Base-by-base conservation (phyloP, 2,888 invertebrate genomes). In the Drosophila seclusa region DNA sequence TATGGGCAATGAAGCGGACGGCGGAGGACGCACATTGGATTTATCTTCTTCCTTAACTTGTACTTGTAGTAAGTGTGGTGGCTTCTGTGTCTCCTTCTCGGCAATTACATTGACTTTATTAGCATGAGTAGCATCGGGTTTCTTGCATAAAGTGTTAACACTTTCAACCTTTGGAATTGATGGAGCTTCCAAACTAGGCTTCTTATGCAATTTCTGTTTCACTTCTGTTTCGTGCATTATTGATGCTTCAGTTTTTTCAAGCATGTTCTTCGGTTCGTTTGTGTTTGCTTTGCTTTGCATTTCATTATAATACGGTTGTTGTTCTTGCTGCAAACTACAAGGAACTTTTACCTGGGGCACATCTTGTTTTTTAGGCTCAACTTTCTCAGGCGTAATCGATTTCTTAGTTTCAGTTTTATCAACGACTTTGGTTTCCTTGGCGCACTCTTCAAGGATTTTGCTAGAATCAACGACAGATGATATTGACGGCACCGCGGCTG, bases 31-130 rank as follows among this genome's bases (percentile, higher is more conserved):
- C 1, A 80, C 38, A 59, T 80, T 85, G 1, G 87, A 48, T 69
- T 90, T 87, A 1, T 91, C 91, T 67, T 91, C 91, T 60, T 91
- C 92, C 45, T 92, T 92, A 4, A 91, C 87, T 73, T 91, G 90
- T 34, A 91, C 77, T 74, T 91, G 90, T 27, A 91, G 76, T 27
- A 87, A 79, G 21, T 79, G 83, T 6, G 76, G 48, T 21, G 76
- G 32, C 16, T 82, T 78, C 10, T 61, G 50, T 2, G 49, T 16
- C 6, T 82, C 88, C 40, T 80, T 87, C 13, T 86, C 86, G 0
- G 55, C 16, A 8, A 38, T 50, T 1, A 53, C 36, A n/a, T 76
- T 79, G 16, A 69, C 42, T 60, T 83, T 76, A 49, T 59, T 63
- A 10, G 57, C 4, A 53, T 63, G 60, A 13, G 52, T 40, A 40